Evolutionary conservation across 2,113 vertebrate species (phyloP).

Genomic region (Platichthys stellatus): DNA sequence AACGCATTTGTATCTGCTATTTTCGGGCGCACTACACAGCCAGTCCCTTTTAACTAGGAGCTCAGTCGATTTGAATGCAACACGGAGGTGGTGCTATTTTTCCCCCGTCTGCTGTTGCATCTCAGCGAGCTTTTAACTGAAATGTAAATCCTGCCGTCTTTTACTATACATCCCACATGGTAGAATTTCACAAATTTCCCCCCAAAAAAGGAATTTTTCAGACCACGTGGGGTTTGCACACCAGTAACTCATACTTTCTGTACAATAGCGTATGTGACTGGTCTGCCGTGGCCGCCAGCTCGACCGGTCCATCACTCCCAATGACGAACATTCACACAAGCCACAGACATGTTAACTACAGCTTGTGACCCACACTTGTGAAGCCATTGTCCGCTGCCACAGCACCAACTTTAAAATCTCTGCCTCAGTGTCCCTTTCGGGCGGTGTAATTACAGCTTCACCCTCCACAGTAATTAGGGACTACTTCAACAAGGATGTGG

Average conservation of each 20-base stretch:
- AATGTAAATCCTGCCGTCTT: background rate
- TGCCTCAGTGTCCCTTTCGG: conserved; percentile 46
- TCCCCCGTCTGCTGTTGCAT: background rate
- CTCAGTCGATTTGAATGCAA: conserved; percentile 19
- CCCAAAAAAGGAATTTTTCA: conserved; percentile 7
- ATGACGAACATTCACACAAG: conserved; percentile 15
- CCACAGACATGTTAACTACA: conserved; percentile 68
- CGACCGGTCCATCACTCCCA: conserved; percentile 27
- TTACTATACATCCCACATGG: background rate
- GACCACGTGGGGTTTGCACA: background rate
- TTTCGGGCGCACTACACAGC: background rate
- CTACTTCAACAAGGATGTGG: conserved; percentile 72
- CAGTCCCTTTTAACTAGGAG: conserved; percentile 19
- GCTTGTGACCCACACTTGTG: conserved; percentile 51
- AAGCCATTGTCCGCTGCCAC: conserved; percentile 63
- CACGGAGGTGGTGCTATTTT: conserved; percentile 7
- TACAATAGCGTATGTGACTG: background rate
- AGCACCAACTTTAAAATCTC: conserved; percentile 33
- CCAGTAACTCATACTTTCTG: background rate
- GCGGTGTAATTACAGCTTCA: conserved; percentile 76
- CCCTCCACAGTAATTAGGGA: conserved; percentile 76
- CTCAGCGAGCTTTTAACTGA: background rate
- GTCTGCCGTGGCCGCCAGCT: conserved; percentile 24
- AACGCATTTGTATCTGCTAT: background rate
- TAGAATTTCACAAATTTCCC: conserved; percentile 4